Base-by-base conservation (phyloP, 2,113 vertebrate species). In the Morone chrysops region DNA sequence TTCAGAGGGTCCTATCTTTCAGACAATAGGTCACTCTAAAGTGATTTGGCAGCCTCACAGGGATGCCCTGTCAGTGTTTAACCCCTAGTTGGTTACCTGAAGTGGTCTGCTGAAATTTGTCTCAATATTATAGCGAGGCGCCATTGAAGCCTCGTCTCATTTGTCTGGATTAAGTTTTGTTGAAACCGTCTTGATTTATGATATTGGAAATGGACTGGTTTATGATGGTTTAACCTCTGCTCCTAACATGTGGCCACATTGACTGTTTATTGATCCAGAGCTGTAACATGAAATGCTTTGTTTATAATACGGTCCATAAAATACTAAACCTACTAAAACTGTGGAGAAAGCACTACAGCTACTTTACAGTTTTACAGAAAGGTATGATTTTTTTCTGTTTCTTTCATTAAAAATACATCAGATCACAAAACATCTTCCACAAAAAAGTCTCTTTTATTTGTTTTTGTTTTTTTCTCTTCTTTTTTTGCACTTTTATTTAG, bases 211-310 rank as follows among this genome's bases (percentile, higher is more conserved):
- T 89, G 81, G 87, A 79, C 67, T 89, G 87, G 78, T 93, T 93
- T 93, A 92, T 93, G 90, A 91, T 83, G 80, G 86, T 92, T 93
- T 93, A 92, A 93, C 90, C 90, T 89, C 78, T 87, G 85, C 83
- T 86, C 85, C 80, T 41, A 75, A 89, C 89, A 75, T 87, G 87
- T 88, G 90, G 87, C 89, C 54, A 8, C 74, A 92, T 83, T 87
- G 90, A 90, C 88, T 86, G 59, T 36, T 31, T 90, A 94, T 94
- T 92, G 93, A 94, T 93, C 87, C 63, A 63, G 71, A 79, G 89
- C 57, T 87, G 77, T 89, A 85, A 87, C 89, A 79, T 89, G 48
- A 84, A 92, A 90, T 70, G 72, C 77, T 88, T 74, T 87, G 84
- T 87, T 86, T 89, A 77, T 90, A 87, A 89, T 80, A 31, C 68